Evolutionary conservation across 2,888 invertebrate genomes (phyloP).

Genomic region (Aphodius granarius): DNA sequence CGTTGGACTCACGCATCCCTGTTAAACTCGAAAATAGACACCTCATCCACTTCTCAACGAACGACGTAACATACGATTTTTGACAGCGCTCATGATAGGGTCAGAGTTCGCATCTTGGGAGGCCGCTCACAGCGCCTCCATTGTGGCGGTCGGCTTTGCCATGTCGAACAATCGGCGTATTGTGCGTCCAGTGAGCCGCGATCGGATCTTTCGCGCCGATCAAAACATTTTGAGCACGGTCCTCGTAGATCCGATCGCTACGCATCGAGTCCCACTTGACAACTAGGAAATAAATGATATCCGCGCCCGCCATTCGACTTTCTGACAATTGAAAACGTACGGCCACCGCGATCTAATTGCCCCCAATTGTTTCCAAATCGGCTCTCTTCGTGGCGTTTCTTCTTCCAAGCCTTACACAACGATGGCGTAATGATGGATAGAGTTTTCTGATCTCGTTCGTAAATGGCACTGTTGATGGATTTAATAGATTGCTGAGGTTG

Average conservation of each 20-base stretch:
- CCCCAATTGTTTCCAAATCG: not conserved
- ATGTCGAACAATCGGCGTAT: constrained; percentile 2
- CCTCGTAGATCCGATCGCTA: not conserved
- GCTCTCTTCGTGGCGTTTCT: too few relatives aligned
- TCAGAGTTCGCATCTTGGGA: constrained; percentile 11
- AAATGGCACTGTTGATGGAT: not conserved
- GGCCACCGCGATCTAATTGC: not conserved
- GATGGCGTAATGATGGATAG: not conserved
- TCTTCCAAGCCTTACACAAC: not conserved
- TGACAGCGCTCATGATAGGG: not conserved
- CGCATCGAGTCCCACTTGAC: not conserved
- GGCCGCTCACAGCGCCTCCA: constrained; percentile 3
- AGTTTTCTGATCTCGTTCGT: not conserved
- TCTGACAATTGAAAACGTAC: not conserved
- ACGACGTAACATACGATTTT: not conserved
- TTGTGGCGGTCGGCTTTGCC: not conserved
- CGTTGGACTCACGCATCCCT: not conserved
- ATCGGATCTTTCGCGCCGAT: not conserved
- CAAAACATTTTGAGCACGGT: constrained; percentile 1
- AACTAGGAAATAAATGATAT: not conserved
- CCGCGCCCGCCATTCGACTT: not conserved
- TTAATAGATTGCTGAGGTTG: not conserved
- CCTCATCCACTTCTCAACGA: not conserved
- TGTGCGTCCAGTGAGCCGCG: not conserved
- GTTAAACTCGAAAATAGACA: not conserved